Evolutionary conservation across 2,797 vertebrate species (phyloP).

Genomic region (Corythornis leucogaster): DNA sequence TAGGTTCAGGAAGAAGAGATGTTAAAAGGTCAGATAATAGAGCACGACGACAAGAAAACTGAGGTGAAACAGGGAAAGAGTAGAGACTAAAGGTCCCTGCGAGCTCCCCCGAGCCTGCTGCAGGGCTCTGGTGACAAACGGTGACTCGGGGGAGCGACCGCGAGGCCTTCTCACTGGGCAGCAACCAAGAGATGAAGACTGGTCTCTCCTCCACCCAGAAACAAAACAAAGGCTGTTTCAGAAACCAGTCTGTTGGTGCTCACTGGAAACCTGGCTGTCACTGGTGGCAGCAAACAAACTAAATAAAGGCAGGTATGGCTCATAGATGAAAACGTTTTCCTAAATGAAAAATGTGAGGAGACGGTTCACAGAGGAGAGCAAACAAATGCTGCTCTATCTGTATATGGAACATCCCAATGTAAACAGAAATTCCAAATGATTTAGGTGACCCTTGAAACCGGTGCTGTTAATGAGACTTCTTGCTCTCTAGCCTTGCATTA

Average conservation of each 20-base stretch:
- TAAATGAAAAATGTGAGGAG: background rate
- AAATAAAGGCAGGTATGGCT: background rate
- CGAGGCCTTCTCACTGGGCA: background rate
- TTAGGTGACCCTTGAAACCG: background rate
- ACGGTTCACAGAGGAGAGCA: background rate
- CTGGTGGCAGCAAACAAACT: background rate
- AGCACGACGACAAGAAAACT: background rate
- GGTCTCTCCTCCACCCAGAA: background rate
- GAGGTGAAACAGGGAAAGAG: background rate
- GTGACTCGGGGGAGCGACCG: background rate
- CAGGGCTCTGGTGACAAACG: background rate
- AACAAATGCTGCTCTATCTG: background rate
- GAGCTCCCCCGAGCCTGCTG: background rate
- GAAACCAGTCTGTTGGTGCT: background rate
- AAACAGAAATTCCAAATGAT: background rate
- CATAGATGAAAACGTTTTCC: background rate
- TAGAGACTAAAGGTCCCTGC: background rate
- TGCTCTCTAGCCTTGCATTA: background rate
- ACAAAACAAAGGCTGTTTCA: background rate
- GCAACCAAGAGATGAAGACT: background rate
- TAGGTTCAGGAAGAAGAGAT: background rate
- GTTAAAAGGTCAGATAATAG: background rate
- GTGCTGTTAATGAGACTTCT: background rate
- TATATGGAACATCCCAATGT: background rate
- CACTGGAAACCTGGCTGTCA: background rate